phyloP scores from a whole-genome alignment of 2,797 vertebrate species.

The Nyctalus aviator region DNA sequence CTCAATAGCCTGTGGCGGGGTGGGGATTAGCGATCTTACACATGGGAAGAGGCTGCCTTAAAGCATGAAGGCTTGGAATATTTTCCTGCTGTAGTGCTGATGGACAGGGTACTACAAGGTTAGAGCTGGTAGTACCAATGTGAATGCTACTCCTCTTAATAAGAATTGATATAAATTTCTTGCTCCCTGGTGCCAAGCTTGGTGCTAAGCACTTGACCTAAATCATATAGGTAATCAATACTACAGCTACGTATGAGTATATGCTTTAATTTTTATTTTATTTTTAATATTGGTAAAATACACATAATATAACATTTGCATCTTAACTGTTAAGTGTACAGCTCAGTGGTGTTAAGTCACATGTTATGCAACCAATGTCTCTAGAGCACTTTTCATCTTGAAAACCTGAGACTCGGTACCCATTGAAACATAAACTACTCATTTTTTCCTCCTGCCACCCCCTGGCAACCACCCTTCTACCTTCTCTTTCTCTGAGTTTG shows the following conservation, averaged over 20 bases:
- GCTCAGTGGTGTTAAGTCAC: not conserved
- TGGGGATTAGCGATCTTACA: not conserved
- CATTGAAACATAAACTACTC: not conserved
- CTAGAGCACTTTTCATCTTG: not conserved
- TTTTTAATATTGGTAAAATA: constrained; percentile 14
- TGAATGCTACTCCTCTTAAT: not conserved
- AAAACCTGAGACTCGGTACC: not conserved
- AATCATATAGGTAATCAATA: not conserved
- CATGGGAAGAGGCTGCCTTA: not conserved
- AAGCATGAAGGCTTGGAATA: not conserved
- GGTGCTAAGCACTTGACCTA: not conserved
- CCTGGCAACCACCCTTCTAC: not conserved
- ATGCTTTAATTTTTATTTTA: not conserved
- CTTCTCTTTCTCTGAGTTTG: not conserved
- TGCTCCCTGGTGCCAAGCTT: not conserved
- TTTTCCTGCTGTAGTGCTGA: not conserved
- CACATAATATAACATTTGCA: not conserved
- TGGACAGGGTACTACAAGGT: not conserved
- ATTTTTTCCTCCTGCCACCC: not conserved
- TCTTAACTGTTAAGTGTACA: not conserved
- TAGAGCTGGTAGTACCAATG: not conserved
- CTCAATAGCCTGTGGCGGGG: no score
- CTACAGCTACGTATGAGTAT: not conserved
- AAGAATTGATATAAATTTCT: not conserved
- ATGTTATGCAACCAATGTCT: not conserved